Conservation (phyloP, 35 echinoderm and acorn worm genomes). For the Ptychodera flava region DNA sequence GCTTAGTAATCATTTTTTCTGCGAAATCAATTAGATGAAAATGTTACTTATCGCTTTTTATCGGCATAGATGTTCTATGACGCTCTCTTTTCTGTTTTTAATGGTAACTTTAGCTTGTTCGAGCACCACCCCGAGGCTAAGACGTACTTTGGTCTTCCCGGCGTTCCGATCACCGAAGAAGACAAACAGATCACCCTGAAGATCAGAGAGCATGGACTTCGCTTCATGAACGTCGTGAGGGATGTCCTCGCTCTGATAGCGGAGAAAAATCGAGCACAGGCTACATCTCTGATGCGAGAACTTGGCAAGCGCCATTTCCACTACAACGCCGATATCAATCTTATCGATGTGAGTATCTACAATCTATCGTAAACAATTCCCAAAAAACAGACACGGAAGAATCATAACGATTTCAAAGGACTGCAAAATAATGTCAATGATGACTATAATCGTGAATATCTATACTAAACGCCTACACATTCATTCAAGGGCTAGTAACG, state of each 20-base stretch:
- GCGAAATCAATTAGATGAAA: no score
- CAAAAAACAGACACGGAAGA: no score
- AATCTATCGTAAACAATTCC: no score
- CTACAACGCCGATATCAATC: neutral
- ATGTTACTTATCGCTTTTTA: no score
- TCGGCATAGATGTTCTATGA: no score
- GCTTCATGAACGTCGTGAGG: neutral
- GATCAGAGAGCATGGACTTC: neutral
- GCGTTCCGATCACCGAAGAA: neutral
- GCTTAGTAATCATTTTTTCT: no score
- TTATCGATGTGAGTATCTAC: neutral
- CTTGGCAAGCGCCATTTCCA: neutral
- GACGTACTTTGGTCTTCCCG: neutral
- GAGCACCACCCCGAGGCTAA: neutral
- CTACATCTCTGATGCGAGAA: neutral
- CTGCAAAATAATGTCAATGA: no score
- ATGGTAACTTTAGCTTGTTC: neutral
- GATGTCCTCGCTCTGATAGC: neutral
- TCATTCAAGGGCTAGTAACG: no score
- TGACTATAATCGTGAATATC: no score
- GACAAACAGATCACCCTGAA: neutral
- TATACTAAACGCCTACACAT: no score
- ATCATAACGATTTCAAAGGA: no score
- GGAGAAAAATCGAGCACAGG: neutral
- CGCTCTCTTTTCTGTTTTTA: no score